A percentile compares a stretch with the other conserved stretches of the same genome.
These are phyloP conservation scores for Pollenia amentaria DNA, from an alignment of 2,888 invertebrate genomes.

Conservation along the genomic window DNA sequence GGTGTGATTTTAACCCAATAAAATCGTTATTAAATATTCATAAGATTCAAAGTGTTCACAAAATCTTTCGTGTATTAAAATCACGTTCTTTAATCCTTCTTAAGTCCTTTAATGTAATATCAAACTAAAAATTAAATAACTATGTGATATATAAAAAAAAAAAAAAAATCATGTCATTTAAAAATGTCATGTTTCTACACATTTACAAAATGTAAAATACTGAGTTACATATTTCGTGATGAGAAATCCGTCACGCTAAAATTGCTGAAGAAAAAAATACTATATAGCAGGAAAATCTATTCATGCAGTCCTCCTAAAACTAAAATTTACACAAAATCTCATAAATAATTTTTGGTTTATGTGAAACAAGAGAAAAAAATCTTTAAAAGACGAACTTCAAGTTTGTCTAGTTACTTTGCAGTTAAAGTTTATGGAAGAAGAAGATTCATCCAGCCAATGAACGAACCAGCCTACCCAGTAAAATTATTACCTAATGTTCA, in stretches of 20 bases:
- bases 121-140: background rate
- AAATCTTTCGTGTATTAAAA: background rate
- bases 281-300: conserved; percentile 39
- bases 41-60: conserved; percentile 9
- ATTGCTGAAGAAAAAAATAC: conserved; percentile 34
- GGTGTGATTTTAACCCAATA: background rate
- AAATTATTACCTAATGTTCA: conserved; percentile 44
- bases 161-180: conserved; percentile 48
- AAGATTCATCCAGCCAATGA: background rate
- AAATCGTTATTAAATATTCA: background rate
- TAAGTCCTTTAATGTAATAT: conserved; percentile 40
- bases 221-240: conserved; percentile 62
- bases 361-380: conserved; percentile 46
- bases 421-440: conserved; percentile 6
- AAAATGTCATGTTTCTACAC: conserved; percentile 60
- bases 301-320: conserved; percentile 35
- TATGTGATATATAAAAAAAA: background rate
- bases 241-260: conserved; percentile 67
- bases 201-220: conserved; percentile 51
- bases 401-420: conserved; percentile 28
- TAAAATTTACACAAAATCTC: conserved; percentile 53
- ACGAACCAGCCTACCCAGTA: conserved; percentile 31
- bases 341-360: conserved; percentile 65
- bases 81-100: conserved; percentile 42
- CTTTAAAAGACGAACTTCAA: conserved; percentile 26